Evolutionary conservation across 1,140 invertebrate species (phyloP), one percentile per base, ranked within the genome.

Genomic region (Drosophila orena): DNA sequence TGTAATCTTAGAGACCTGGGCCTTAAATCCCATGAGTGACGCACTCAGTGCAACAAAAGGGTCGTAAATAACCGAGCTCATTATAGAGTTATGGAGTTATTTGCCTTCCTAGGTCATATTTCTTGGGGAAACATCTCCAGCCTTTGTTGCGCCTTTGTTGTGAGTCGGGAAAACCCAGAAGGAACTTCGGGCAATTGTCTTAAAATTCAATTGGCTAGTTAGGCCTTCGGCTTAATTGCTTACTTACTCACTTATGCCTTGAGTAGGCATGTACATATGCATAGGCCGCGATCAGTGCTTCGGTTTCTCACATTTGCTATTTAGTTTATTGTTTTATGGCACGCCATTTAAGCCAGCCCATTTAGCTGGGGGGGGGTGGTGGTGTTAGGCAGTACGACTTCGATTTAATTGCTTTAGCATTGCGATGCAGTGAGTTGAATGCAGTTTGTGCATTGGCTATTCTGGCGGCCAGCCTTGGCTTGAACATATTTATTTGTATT

Each of bases 251-350:
- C 30, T 30, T 30, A 30, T 10, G 53, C 65, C 75, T 76, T 75
- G 71, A 62, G 49, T 65, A 52, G 57, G 34, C 65, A 65, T 76
- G 57, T 64, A 46, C 46, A 22, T 55, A 65, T 76, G 57, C 59
- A 47, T 54, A 46, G 24, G 62, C 46, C 49, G 56, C 72, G 77
- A 79, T 85, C 56, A 80, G 73, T 73, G 66, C 73, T 85, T 79
- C 52, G 62, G 76, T 38, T 66, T 72, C 53, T 52, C 65, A 78
- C 71, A 77, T 69, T 74, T 54, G 70, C 49, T 70, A 65, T 74
- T 64, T 57, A 60, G 79, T 56, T 78, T 86, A 86, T 84, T 73
- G 81, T 70, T 81, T 85, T 60, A 86, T 71, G 54, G 83, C 83
- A 81, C 75, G 81, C 79, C 59, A 81, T 62, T 78, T 78, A 58